A percentile compares a stretch with the other conserved stretches of the same genome.
phyloP scores from a whole-genome alignment of 2,113 vertebrate genomes.

The Ploceus nigricollis region DNA sequence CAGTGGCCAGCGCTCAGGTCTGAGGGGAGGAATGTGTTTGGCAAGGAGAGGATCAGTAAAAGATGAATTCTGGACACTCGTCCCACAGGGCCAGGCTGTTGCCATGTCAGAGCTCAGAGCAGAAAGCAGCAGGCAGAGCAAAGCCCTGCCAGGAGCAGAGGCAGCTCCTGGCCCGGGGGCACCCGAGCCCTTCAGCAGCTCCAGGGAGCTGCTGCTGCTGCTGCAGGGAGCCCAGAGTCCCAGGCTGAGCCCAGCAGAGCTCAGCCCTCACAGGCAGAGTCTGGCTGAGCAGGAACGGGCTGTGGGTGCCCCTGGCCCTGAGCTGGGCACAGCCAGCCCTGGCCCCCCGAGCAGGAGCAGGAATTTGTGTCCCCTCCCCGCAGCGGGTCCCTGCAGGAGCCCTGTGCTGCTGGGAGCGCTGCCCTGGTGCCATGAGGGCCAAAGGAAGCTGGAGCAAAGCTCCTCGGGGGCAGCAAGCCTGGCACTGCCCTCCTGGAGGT shows the following conservation, averaged over 20 bases:
- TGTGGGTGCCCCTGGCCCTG: neutral
- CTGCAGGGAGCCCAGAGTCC: neutral
- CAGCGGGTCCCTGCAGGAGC: no score
- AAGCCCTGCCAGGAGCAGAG: neutral
- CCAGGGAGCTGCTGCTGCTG: neutral
- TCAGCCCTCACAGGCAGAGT: neutral
- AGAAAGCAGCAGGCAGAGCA: neutral
- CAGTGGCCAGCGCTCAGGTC: neutral
- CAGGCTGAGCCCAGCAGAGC: neutral
- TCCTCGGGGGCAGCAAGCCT: neutral
- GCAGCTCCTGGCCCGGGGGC: neutral
- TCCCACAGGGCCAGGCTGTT: neutral
- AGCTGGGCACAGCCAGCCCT: no score
- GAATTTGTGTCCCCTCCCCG: no score
- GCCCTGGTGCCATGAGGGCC: accelerated
- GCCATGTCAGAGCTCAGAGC: neutral
- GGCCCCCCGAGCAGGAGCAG: no score
- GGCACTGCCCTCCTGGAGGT: neutral
- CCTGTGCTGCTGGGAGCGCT: no score
- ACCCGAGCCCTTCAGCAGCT: neutral
- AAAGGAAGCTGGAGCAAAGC: neutral
- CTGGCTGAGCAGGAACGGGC: neutral
- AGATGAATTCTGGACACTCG: neutral
- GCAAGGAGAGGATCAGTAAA: neutral
- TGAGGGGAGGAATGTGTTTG: neutral